Evolutionary conservation across 2,888 invertebrate genomes (phyloP), one percentile per base, ranked within the genome.

Genomic region (Volucella inanis): DNA sequence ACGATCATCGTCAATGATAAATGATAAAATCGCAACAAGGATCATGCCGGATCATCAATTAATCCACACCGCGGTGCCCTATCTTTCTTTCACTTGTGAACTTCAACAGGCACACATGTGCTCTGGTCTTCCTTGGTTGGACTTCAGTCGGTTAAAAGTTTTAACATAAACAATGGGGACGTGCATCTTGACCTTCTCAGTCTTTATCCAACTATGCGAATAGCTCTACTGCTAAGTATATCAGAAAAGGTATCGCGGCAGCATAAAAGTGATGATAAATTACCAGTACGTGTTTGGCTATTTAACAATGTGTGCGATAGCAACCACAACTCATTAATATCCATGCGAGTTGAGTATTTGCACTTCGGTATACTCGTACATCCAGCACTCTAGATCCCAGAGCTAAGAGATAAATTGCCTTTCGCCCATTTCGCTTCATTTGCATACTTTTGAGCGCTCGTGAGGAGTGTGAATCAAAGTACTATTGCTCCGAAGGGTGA

Each of bases 311-410:
- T 81, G 76, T 85, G 85, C 77, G 82, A 78, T 82, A 86, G 82
- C 59, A 86, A 74, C 82, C 86, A 74, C 86, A 82, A 31, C 86
- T 82, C 86, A 86, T 86, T 86, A 86, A 86, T 86, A 81, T 82
- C 74, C 72, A 77, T 74, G 77, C 78, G 77, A 74, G 75, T 55
- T 54, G 52, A 61, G 52, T 78, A 68, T 68, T 71, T 71, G 75
- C 84, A 71, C 31, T 31, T 31, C 31, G 31, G 31, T 31, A 31
- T 31, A 31, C 31, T 31, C 31, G 31, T 31, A 31, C 6, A 31
- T 31, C 4, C 31, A 31, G 31, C 31, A 31, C 70, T 75, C 74
- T 41, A 83, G 70, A 75, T 84, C 65, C 31, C 43, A 61, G 52
- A 64, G 64, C 43, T 18, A 14, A 47, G 64, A 85, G 85, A 85